Base-by-base conservation (phyloP, 2,113 vertebrate species). In the Thryonomys swinderianus region DNA sequence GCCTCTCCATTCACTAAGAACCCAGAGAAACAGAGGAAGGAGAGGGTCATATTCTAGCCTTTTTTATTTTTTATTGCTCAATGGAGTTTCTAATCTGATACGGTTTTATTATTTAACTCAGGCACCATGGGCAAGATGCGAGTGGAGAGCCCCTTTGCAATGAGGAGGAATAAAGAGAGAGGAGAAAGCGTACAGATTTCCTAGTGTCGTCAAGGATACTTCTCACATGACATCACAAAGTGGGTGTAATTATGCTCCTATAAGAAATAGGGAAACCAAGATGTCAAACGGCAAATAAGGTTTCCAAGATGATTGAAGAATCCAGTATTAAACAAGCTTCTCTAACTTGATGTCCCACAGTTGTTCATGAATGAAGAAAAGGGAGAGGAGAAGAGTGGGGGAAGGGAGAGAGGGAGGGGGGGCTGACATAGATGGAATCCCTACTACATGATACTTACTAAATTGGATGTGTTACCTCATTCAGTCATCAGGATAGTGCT, bases 371-470 rank as follows among this genome's bases (percentile, higher is more conserved):
- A 45, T 62, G 42, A 34, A 23, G 16, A 57, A 27, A 42, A 61
- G 37, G 32, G 1, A 27, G 1, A 66, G n/a, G n/a, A n/a, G n/a
- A n/a, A n/a, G 8, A 66, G 45, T 21, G 14, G 10, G 40, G 11
- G 23, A 9, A 48, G 1, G 23, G 17, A n/a, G 32, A 51, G 40
- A 10, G 20, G 42, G 13, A 25, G n/a, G n/a, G n/a, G 32, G 51
- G 4, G 37, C 10, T 27, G 17, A 9, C 20, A 85, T 1, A 62
- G 13, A 51, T 0, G 37, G 71, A 13, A 11, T 34, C 11, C 42
- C 14, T 57, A n/a, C 7, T 25, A 37, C 2, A 0, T 55, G 4
- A 30, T n/a, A n/a, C n/a, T n/a, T 13, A 18, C 6, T 13, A 51
- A 23, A 34, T 18, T 45, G 30, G 21, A 7, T 5, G 34, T 11